These are phyloP conservation scores for Desoria tigrina DNA, from an alignment of 2,888 invertebrate species.

Conservation along the genomic window DNA sequence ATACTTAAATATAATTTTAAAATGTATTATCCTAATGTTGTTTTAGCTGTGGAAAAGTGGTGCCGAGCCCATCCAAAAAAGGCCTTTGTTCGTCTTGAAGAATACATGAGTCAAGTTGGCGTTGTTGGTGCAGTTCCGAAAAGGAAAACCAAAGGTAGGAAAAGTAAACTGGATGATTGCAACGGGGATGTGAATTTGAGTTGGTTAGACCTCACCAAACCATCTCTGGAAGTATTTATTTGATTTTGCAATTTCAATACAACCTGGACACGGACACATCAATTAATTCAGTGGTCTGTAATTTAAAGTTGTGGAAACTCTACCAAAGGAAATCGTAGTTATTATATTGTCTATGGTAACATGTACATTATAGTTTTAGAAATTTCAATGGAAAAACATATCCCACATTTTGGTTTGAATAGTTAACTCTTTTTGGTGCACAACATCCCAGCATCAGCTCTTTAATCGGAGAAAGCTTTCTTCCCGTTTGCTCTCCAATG, in stretches of 20 bases:
- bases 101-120: conserved; percentile 45
- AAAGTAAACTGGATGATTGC: conserved; percentile 27
- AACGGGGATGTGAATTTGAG: conserved; percentile 39
- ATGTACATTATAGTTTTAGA: no score
- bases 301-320: no score
- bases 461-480: no score
- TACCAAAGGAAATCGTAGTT: no score
- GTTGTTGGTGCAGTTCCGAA: conserved; percentile 13
- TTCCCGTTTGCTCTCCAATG: no score
- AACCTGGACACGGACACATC: no score
- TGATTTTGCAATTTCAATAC: conserved; percentile 22
- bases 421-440: no score
- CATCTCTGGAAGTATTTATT: conserved; percentile 53
- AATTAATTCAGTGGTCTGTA: no score
- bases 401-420: no score
- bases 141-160: conserved; percentile 42
- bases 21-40: not conserved
- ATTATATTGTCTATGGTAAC: no score
- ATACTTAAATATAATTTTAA: not conserved
- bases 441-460: no score
- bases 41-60: conserved; percentile 53
- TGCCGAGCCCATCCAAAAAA: conserved; percentile 52
- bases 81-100: conserved; percentile 45
- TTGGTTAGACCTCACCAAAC: conserved; percentile 52
- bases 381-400: no score